A percentile compares a stretch with the other conserved stretches of the same genome.
Conservation (phyloP, 2,797 vertebrate species). For the Lacerta bilineata region DNA sequence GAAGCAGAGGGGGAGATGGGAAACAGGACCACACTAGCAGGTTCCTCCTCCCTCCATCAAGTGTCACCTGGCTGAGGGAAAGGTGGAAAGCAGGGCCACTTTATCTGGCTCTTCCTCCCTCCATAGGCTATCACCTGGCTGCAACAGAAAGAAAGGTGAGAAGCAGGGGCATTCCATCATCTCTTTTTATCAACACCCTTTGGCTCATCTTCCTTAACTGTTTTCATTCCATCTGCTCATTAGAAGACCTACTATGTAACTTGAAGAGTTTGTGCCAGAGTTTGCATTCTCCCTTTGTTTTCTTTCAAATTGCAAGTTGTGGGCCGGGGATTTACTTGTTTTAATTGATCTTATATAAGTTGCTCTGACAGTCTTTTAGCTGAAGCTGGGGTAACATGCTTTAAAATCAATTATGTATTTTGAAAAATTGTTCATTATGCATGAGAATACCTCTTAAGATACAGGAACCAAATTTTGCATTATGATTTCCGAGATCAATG, state of each 20-base stretch:
- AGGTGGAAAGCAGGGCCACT: too few relatives aligned
- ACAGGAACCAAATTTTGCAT: too few relatives aligned
- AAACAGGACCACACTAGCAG: neutral
- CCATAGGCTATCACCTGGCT: neutral
- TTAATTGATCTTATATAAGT: neutral
- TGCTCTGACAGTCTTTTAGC: neutral
- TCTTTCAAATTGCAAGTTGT: neutral
- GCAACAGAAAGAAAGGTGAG: neutral
- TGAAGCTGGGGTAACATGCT: too few relatives aligned
- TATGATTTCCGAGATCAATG: too few relatives aligned
- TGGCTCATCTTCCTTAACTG: neutral
- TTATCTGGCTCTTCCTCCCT: too few relatives aligned
- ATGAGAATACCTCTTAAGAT: too few relatives aligned
- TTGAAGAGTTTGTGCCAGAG: neutral
- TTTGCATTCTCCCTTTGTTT: neutral
- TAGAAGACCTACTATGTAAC: neutral
- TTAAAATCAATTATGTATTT: too few relatives aligned
- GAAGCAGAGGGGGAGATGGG: neutral
- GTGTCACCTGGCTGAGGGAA: neutral
- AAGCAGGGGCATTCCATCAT: too few relatives aligned
- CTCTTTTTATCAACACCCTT: neutral
- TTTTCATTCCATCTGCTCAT: neutral
- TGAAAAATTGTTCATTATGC: too few relatives aligned
- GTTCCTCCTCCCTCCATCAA: neutral
- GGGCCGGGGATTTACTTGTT: neutral